phyloP scores from a whole-genome alignment of 2,888 invertebrate genomes.

The Rhamphomyia laevipes region DNA sequence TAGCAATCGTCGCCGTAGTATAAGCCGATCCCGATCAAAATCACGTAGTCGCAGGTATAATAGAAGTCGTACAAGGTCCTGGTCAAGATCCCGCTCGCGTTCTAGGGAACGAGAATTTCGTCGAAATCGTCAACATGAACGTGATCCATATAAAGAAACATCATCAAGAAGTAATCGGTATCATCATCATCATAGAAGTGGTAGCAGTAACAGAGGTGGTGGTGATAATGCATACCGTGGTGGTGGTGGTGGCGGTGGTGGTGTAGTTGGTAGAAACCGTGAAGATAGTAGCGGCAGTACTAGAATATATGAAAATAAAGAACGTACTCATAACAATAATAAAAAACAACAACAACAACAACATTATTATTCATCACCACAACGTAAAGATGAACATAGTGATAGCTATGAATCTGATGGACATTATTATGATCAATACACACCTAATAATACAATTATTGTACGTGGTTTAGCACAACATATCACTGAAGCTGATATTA shows the following conservation, averaged over 20 bases:
- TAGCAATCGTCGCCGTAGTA: conserved; percentile 25
- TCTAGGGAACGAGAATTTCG: conserved; percentile 14
- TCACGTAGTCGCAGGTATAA: conserved; percentile 29
- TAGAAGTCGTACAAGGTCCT: conserved; percentile 13
- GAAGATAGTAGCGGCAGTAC: neutral
- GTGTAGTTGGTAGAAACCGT: conserved; percentile 3
- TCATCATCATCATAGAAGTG: conserved; percentile 6
- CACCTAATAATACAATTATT: conserved; percentile 59
- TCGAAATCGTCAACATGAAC: conserved; percentile 16
- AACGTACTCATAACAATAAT: neutral
- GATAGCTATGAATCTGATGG: conserved; percentile 29
- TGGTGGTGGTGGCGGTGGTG: conserved; percentile 5
- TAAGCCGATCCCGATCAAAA: conserved; percentile 33
- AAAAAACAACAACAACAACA: conserved; percentile 5
- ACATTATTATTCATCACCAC: conserved; percentile 20
- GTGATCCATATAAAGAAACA: conserved; percentile 21
- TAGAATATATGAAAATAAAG: conserved; percentile 1
- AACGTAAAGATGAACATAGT: conserved; percentile 23
- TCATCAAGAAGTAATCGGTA: conserved; percentile 15
- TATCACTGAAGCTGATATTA: conserved; percentile 66
- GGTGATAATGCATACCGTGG: neutral
- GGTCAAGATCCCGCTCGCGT: conserved; percentile 20
- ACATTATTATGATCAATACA: conserved; percentile 39
- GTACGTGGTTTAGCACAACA: conserved; percentile 62
- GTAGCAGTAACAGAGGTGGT: conserved; percentile 8